These are phyloP conservation scores for Drosophila biarmipes DNA, from an alignment of 1,140 invertebrate species.

Conservation along the genomic window DNA sequence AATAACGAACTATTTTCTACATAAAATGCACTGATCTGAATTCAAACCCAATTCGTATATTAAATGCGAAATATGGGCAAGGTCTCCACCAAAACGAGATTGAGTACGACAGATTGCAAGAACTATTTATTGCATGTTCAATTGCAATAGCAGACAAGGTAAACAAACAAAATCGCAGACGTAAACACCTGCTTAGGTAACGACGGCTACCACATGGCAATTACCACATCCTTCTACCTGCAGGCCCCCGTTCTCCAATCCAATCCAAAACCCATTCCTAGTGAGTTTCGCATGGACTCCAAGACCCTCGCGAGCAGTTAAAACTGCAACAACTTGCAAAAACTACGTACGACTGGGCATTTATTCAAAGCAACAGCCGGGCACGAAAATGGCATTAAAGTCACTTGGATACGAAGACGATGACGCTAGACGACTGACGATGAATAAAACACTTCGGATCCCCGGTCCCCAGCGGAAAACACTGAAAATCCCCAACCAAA, in stretches of 20 bases:
- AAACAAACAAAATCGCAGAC: slow-evolving; percentile 49
- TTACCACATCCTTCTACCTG: slow-evolving; percentile 43
- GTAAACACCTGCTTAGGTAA: slow-evolving; percentile 51
- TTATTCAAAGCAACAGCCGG: slow-evolving; percentile 51
- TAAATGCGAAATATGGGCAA: slow-evolving; percentile 34
- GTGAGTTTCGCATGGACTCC: slow-evolving; percentile 3
- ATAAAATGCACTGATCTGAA: slow-evolving; percentile 11
- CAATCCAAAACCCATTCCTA: not conserved
- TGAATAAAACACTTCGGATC: slow-evolving; percentile 55
- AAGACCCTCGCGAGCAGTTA: slow-evolving; percentile 19
- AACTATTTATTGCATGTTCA: slow-evolving; percentile 35
- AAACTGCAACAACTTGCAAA: slow-evolving; percentile 30
- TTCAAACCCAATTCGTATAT: slow-evolving; percentile 10
- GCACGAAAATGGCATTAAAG: slow-evolving; percentile 80
- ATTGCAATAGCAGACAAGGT: slow-evolving; percentile 28
- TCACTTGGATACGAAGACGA: slow-evolving; percentile 34
- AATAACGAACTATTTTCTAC: not conserved
- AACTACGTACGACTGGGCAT: slow-evolving; percentile 13
- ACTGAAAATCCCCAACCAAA: slow-evolving; percentile 31
- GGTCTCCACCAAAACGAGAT: slow-evolving; percentile 10
- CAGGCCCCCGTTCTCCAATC: not conserved
- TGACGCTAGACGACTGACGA: slow-evolving; percentile 51
- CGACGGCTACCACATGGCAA: slow-evolving; percentile 40
- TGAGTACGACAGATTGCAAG: slow-evolving; percentile 26
- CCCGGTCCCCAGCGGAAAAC: slow-evolving; percentile 32